A percentile compares a stretch with the other conserved stretches of the same genome.
Evolutionary conservation across 2,113 vertebrate genomes (phyloP).

Genomic region (Mystacornis crossleyi): DNA sequence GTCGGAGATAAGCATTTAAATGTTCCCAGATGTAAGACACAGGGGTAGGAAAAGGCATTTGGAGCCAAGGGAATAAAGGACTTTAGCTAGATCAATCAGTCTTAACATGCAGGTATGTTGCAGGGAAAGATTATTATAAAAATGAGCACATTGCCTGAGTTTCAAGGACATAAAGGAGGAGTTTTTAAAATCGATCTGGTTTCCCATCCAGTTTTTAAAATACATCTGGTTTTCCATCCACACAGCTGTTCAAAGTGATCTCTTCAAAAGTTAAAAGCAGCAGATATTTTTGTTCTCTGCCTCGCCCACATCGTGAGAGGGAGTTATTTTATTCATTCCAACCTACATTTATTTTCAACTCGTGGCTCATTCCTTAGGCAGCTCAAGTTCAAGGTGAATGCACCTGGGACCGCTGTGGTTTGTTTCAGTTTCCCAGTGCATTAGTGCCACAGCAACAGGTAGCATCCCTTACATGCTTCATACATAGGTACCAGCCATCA

Average conservation of each 20-base stretch:
- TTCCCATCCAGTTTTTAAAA: not conserved
- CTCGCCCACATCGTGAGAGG: fast-evolving
- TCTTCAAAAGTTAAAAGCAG: not conserved
- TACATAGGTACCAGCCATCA: not conserved
- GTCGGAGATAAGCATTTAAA: not conserved
- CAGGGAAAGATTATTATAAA: not conserved
- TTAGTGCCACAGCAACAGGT: not conserved
- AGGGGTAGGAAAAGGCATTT: not conserved
- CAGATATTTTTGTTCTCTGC: not conserved
- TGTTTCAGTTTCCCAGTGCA: not conserved
- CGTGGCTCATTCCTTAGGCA: not conserved
- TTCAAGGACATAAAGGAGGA: not conserved
- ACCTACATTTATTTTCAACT: not conserved
- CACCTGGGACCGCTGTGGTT: not conserved
- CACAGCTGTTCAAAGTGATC: not conserved
- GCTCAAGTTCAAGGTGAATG: fast-evolving
- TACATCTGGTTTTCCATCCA: not conserved
- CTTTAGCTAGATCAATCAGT: not conserved
- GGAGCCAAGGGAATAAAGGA: not conserved
- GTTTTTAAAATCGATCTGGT: not conserved
- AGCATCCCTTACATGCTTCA: not conserved
- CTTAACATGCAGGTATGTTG: not conserved
- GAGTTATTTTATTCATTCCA: not conserved
- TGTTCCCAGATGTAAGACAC: not conserved
- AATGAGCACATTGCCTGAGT: not conserved